Conservation (phyloP, 1,140 invertebrate genomes). For the Brachionus asplanchnoidis region DNA sequence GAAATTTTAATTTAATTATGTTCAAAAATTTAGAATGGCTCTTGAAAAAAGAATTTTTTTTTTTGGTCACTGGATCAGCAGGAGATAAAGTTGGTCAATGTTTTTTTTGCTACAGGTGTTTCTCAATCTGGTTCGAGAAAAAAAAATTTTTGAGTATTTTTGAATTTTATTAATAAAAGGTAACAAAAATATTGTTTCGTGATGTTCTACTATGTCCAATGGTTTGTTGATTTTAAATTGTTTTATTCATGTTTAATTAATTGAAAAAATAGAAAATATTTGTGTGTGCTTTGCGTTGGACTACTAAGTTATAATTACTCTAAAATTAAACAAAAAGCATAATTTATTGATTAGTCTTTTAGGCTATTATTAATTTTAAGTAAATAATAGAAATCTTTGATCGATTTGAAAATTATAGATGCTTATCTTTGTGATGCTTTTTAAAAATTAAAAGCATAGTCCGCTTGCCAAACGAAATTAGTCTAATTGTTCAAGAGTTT, state of each 20-base stretch:
- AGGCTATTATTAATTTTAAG: not conserved
- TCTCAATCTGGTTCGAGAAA: not conserved
- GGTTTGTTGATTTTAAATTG: not conserved
- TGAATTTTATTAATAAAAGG: not conserved
- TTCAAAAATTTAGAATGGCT: not conserved
- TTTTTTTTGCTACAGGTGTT: not conserved
- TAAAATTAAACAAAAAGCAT: constrained; percentile 9
- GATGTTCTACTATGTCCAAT: not conserved
- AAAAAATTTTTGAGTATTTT: not conserved
- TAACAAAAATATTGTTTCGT: not conserved
- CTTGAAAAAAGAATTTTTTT: not conserved
- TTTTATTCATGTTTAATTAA: constrained; percentile 35
- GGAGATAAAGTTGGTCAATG: not conserved
- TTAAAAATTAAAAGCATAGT: not conserved
- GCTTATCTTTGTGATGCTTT: not conserved
- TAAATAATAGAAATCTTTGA: constrained; percentile 5
- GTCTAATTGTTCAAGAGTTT: not conserved
- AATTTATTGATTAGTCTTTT: constrained; percentile 34
- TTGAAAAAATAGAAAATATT: constrained; percentile 1
- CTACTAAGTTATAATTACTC: constrained; percentile 27
- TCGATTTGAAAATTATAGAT: not conserved
- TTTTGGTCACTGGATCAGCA: not conserved
- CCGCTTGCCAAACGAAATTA: constrained; percentile 6
- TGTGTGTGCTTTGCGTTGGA: not conserved
- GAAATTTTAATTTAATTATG: constrained; percentile 5